phyloP scores from a whole-genome alignment of 2,888 invertebrate species.

The Plutella xylostella region DNA sequence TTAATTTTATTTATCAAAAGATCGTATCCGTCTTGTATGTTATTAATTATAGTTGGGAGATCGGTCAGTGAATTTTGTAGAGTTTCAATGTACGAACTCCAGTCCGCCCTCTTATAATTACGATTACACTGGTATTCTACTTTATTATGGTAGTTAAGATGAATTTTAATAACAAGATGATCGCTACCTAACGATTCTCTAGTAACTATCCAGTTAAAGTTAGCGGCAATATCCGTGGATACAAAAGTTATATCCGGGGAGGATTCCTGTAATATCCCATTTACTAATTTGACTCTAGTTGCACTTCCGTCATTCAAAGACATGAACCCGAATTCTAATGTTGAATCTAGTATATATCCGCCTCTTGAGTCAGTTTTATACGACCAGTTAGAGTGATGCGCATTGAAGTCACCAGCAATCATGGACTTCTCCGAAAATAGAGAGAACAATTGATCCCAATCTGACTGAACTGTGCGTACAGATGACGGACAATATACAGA shows the following conservation, averaged over 20 bases:
- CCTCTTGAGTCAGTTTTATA: constrained; percentile 14
- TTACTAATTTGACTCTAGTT: constrained; percentile 14
- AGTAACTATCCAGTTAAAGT: constrained; percentile 10
- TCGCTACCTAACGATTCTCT: constrained; percentile 15
- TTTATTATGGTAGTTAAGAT: neutral
- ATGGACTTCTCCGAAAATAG: constrained; percentile 7
- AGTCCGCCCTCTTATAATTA: constrained; percentile 13
- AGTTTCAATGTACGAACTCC: constrained; percentile 2
- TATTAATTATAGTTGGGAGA: neutral
- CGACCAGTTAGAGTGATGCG: constrained; percentile 15
- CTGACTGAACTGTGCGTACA: constrained; percentile 1
- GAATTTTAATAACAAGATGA: constrained; percentile 17
- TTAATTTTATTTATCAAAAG: neutral
- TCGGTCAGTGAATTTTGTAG: neutral
- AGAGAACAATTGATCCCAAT: constrained; percentile 9
- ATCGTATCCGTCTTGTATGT: neutral
- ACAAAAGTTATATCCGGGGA: constrained; percentile 15
- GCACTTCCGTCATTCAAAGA: constrained; percentile 11
- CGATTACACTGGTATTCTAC: too few relatives aligned
- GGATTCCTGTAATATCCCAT: constrained; percentile 8
- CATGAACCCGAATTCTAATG: constrained; percentile 10
- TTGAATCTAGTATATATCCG: constrained; percentile 10
- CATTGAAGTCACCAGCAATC: constrained; percentile 16
- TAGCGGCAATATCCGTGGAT: constrained; percentile 12
- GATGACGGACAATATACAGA: constrained; percentile 16